Evolutionary conservation across 2,888 invertebrate species (phyloP).

Genomic region (Mesorhabditis spiculigera): DNA sequence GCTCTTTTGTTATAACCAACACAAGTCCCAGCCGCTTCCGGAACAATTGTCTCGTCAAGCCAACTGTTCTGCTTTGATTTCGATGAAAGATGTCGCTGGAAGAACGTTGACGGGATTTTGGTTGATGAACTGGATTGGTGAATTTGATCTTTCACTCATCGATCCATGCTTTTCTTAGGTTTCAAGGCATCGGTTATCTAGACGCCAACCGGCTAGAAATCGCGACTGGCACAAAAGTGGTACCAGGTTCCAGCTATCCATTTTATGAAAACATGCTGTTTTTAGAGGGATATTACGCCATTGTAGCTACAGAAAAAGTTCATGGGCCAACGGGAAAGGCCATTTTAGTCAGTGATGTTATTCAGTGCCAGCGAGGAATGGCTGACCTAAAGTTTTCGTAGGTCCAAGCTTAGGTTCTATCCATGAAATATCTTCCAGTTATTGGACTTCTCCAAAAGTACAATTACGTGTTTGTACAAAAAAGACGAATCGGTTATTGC

Average conservation of each 20-base stretch:
- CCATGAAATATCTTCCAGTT: conserved; percentile 24
- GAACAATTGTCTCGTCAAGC: background rate
- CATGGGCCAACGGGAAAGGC: conserved; percentile 47
- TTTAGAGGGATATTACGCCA: conserved; percentile 52
- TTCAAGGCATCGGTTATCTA: conserved; percentile 49
- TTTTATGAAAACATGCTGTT: background rate
- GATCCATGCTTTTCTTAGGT: conserved; percentile 10
- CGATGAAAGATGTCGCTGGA: conserved; percentile 50
- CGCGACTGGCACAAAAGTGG: conserved; percentile 45
- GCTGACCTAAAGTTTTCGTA: conserved; percentile 42
- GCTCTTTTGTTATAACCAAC: background rate
- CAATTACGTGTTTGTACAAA: conserved; percentile 50
- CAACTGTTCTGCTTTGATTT: conserved; percentile 49
- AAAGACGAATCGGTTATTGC: conserved; percentile 30
- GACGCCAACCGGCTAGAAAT: conserved; percentile 42
- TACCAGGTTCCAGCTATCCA: conserved; percentile 33
- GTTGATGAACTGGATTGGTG: conserved; percentile 56
- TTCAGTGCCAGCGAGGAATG: conserved; percentile 40
- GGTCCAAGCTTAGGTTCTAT: background rate
- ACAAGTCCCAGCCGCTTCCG: no score
- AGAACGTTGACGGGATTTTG: conserved; percentile 53
- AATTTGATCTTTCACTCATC: background rate
- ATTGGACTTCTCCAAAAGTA: conserved; percentile 57
- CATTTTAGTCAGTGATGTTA: conserved; percentile 48
- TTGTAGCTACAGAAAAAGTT: conserved; percentile 49